Evolutionary conservation across 2,888 invertebrate species (phyloP).

Genomic region (Sylvicola cinctus): DNA sequence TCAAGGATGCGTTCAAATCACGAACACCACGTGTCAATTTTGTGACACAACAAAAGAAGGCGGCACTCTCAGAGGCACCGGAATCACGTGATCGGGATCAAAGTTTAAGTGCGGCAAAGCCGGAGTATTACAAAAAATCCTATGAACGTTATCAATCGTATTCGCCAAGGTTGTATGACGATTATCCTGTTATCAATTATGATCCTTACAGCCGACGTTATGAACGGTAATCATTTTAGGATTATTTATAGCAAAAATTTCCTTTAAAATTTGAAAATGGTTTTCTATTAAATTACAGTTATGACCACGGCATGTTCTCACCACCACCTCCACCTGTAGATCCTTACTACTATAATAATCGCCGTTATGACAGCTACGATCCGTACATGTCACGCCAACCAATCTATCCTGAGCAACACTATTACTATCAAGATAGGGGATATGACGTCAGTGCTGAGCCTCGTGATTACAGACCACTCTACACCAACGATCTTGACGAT

Average conservation of each 20-base stretch:
- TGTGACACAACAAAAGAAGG: conserved; percentile 36
- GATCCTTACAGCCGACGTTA: not conserved
- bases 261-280: too few species aligned
- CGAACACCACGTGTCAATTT: conserved; percentile 44
- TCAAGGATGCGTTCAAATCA: conserved; percentile 32
- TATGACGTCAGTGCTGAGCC: conserved; percentile 18
- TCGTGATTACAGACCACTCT: conserved; percentile 16
- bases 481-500: conserved; percentile 19
- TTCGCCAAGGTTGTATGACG: too few species aligned
- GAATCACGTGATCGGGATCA: not conserved
- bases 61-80: conserved; percentile 1
- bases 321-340: conserved; percentile 11
- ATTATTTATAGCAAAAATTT: too few species aligned
- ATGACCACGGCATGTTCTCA: too few species aligned
- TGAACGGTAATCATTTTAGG: not conserved
- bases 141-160: not conserved
- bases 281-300: too few species aligned
- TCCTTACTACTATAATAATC: conserved; percentile 17
- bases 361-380: conserved; percentile 7
- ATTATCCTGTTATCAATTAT: too few species aligned
- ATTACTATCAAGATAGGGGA: conserved; percentile 22
- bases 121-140: conserved; percentile 2
- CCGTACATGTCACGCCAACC: conserved; percentile 18
- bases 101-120: conserved; percentile 4
- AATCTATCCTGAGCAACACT: conserved; percentile 20